Percentiles rank a stretch among this genome's conserved stretches.
Evolutionary conservation across 1,140 invertebrate genomes (phyloP).

Genomic region (Neodiprion pinetum): DNA sequence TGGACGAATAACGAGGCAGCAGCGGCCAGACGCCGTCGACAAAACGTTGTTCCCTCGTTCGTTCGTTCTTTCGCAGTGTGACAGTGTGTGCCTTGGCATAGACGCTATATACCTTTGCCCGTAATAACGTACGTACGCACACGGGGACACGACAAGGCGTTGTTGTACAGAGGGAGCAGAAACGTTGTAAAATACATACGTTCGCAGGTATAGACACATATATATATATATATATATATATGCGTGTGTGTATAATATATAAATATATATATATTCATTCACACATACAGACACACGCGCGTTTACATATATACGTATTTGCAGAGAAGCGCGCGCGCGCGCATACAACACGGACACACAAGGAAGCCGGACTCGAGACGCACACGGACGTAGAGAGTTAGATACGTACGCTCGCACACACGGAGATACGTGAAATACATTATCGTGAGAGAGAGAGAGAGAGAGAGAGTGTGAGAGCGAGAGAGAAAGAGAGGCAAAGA

Average conservation of each 20-base stretch:
- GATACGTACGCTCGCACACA: not conserved
- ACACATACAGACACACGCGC: conserved; percentile 20
- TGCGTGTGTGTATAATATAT: too few relatives aligned
- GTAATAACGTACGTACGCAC: too few relatives aligned
- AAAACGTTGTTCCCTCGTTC: not conserved
- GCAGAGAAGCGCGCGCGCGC: conserved; percentile 37
- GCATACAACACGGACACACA: conserved; percentile 8
- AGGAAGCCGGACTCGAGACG: not conserved
- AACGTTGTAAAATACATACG: too few relatives aligned
- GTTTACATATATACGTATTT: conserved; percentile 32
- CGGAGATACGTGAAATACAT: conserved; percentile 2
- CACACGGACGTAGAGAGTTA: conserved; percentile 13
- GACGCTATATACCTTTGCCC: not conserved
- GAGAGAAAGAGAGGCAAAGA: conserved; percentile 18
- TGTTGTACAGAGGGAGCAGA: too few relatives aligned
- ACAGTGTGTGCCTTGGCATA: not conserved
- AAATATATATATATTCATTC: too few relatives aligned
- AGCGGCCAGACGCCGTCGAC: not conserved
- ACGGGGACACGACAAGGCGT: too few relatives aligned
- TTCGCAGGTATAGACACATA: too few relatives aligned
- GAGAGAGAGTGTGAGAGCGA: conserved; percentile 23
- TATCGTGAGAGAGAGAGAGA: not conserved
- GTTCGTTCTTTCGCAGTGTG: not conserved
- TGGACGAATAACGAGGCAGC: too few relatives aligned
- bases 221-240: too few relatives aligned